A percentile compares a stretch with the other conserved stretches of the same genome.
phyloP scores from a whole-genome alignment of 2,113 vertebrate genomes.

The Podarcis muralis region DNA sequence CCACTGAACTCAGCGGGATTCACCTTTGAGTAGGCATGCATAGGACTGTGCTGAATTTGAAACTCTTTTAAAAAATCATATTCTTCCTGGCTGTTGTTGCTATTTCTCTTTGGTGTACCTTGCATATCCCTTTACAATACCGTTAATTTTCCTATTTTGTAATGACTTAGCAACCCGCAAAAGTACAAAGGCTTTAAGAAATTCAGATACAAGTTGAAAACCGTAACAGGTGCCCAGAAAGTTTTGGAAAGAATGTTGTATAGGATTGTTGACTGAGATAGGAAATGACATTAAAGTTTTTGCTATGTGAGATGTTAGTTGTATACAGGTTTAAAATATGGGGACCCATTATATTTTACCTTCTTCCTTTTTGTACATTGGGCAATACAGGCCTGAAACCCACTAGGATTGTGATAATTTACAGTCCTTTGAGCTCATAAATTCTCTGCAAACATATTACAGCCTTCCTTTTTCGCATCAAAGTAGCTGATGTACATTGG shows the following conservation, averaged over 20 bases:
- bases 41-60: not conserved
- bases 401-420: not conserved
- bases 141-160: not conserved
- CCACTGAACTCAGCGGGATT: too few species aligned
- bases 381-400: not conserved
- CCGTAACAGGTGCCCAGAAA: not conserved
- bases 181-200: not conserved
- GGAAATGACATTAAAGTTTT: not conserved
- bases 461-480: not conserved
- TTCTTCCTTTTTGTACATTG: too few species aligned
- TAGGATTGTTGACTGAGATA: not conserved
- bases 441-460: not conserved
- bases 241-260: not conserved
- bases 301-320: not conserved
- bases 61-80: not conserved
- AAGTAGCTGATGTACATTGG: not conserved
- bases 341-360: not conserved
- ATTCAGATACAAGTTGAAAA: not conserved
- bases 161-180: not conserved
- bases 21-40: too few species aligned
- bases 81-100: not conserved
- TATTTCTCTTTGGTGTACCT: not conserved
- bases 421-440: not conserved
- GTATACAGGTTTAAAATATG: not conserved
- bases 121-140: not conserved